These are phyloP conservation scores for Parotocinclus haroldoi DNA, from an alignment of 2,797 vertebrate genomes.

Conservation along the genomic window DNA sequence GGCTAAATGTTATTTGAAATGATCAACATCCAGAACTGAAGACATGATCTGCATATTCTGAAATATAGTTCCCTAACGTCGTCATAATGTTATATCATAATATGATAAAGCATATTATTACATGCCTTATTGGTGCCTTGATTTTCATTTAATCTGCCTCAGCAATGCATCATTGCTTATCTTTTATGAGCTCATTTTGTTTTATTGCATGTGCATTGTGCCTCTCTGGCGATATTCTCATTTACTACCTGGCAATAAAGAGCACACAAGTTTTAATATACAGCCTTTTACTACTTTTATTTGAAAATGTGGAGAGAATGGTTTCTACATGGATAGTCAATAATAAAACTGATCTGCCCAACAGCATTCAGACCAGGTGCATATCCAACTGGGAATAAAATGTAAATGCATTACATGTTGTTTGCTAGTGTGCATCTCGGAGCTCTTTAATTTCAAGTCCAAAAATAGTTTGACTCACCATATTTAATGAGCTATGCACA, in stretches of 20 bases:
- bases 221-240: slow-evolving; percentile 65
- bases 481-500: too few species aligned
- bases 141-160: slow-evolving; percentile 79
- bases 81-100: slow-evolving; percentile 55
- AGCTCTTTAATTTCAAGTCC: too few species aligned
- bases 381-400: too few species aligned
- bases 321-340: slow-evolving; percentile 5
- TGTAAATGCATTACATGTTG: too few species aligned
- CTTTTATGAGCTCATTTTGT: slow-evolving; percentile 80
- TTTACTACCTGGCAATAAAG: slow-evolving; percentile 73
- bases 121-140: slow-evolving; percentile 78
- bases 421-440: too few species aligned
- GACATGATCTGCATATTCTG: slow-evolving; percentile 16
- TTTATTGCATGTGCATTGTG: slow-evolving; percentile 79
- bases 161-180: slow-evolving; percentile 72
- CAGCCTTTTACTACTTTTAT: slow-evolving; percentile 46
- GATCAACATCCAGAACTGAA: slow-evolving; percentile 2
- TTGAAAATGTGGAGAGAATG: slow-evolving; percentile 20
- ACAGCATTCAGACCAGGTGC: not conserved
- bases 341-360: not conserved
- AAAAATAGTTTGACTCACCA: too few species aligned
- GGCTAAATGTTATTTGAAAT: not conserved
- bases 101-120: slow-evolving; percentile 72
- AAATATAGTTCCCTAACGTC: slow-evolving; percentile 11
- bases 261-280: slow-evolving; percentile 64